These are phyloP conservation scores for Lycocerus yunnanus DNA, from an alignment of 2,888 invertebrate species.

Conservation along the genomic window DNA sequence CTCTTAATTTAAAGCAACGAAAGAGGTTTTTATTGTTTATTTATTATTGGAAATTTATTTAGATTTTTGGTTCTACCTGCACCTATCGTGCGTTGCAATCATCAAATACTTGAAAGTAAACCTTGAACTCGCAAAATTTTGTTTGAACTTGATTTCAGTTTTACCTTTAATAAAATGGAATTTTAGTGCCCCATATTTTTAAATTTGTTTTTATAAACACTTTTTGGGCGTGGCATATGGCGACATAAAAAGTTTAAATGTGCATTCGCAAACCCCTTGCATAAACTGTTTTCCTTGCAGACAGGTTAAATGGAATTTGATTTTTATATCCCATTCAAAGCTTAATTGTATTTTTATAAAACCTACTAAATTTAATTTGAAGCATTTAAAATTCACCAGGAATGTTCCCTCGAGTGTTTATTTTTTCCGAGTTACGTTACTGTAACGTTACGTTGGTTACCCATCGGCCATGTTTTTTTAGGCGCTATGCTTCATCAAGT, in stretches of 20 bases:
- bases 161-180: not conserved
- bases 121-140: not conserved
- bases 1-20: not conserved
- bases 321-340: not conserved
- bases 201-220: not conserved
- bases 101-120: not conserved
- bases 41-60: not conserved
- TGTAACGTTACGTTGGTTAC: not conserved
- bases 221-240: not conserved
- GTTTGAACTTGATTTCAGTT: not conserved
- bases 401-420: not conserved
- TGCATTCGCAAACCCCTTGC: not conserved
- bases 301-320: not conserved
- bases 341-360: not conserved
- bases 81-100: not conserved
- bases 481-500: not conserved
- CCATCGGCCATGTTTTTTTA: not conserved
- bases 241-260: not conserved
- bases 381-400: not conserved
- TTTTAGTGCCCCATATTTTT: not conserved
- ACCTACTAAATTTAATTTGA: not conserved
- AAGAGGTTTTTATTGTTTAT: not conserved
- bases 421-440: not conserved
- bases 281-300: not conserved
- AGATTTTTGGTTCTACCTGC: not conserved